Evolutionary conservation across 2,888 invertebrate genomes (phyloP), one percentile per base, ranked within the genome.

Genomic region (Chironomus tentans): DNA sequence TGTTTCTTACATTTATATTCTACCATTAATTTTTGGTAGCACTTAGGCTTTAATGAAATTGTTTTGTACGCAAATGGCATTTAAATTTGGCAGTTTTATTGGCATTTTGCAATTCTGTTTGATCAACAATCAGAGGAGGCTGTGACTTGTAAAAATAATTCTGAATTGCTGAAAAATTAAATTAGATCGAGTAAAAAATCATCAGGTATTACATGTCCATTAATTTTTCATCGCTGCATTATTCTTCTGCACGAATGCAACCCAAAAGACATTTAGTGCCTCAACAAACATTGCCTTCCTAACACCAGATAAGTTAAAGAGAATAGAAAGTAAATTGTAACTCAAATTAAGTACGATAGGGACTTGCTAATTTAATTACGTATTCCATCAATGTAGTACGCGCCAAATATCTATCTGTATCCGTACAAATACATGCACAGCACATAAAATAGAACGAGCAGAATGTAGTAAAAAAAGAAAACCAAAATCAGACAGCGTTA

Each of bases 281-380:
- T 56, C 7, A 56, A 56, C 56, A 56, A 56, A 18, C 18, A 56
- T 56, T 56, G 2, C 18, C 24, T 50, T 5, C 56, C 15, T 6
- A 2, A 4, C 18, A 18, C 18, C 10, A 18, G 56, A 56, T 5
- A 56, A 18, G 56, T 56, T 18, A 56, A 18, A 18, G 7, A 56
- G 56, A 18, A 56, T 10, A 56, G 15, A 15, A 56, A 56, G 56
- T 56, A 18, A 56, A 56, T 18, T 18, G 56, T 56, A 15, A 18
- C 15, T 56, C 4, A 15, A 18, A 4, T 18, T 5, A 18, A 50
- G 50, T n/a, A 56, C 18, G 56, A 56, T 56, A 15, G 15, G 6
- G 56, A 56, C 56, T 56, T 56, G 74, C 68, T 74, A 74, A 74
- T 68, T 68, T 74, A 21, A 74, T 74, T 74, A 68, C 22, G 68